Conservation (phyloP, 2,797 vertebrate genomes). For the Huso huso region DNA sequence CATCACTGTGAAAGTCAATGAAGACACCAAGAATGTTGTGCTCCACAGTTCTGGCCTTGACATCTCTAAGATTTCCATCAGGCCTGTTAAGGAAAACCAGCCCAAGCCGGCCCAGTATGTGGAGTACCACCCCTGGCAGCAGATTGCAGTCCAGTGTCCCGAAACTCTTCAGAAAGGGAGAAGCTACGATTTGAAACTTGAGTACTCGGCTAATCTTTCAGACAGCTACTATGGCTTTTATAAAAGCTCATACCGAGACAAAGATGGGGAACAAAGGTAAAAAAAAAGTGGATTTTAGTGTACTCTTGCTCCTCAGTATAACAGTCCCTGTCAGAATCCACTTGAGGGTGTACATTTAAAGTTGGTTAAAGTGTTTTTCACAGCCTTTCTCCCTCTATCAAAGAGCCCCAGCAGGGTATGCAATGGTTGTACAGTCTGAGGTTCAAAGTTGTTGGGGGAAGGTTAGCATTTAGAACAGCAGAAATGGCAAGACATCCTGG, state of each 20-base stretch:
- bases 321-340: no score
- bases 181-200: slow-evolving; percentile 63
- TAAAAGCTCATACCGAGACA: slow-evolving; percentile 73
- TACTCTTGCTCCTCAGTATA: no score
- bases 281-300: no score
- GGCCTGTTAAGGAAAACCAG: slow-evolving; percentile 46
- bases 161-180: slow-evolving; percentile 63
- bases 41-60: slow-evolving; percentile 77
- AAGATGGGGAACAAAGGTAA: slow-evolving; percentile 66
- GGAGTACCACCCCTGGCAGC: slow-evolving; percentile 74
- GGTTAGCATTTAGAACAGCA: no score
- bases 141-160: slow-evolving; percentile 72
- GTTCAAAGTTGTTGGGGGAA: no score
- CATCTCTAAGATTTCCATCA: slow-evolving; percentile 69
- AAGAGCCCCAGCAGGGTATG: no score
- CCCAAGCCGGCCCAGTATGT: slow-evolving; percentile 54
- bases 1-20: slow-evolving; percentile 61
- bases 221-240: slow-evolving; percentile 83
- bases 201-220: slow-evolving; percentile 74
- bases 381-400: no score
- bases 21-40: slow-evolving; percentile 67
- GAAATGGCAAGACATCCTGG: no score
- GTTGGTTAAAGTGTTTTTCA: no score
- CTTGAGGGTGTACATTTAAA: no score
- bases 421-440: no score